A percentile compares a stretch with the other conserved stretches of the same genome.
phyloP scores from a whole-genome alignment of 2,888 invertebrate species.

The Hypselothyrea guttata region DNA sequence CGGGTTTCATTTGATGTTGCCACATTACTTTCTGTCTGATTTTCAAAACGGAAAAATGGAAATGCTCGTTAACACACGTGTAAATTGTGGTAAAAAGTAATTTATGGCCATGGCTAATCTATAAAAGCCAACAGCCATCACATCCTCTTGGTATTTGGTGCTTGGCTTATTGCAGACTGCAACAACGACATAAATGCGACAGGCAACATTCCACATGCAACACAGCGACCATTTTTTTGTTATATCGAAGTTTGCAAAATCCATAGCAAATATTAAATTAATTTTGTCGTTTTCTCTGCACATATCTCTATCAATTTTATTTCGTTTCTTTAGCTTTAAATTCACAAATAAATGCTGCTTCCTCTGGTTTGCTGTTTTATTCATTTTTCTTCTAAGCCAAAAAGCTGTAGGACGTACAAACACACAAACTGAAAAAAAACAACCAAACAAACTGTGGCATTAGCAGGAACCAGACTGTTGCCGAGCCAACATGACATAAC shows the following conservation, averaged over 20 bases:
- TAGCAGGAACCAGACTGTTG: conserved; percentile 4
- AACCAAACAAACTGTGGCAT: too few species aligned
- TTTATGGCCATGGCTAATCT: conserved; percentile 50
- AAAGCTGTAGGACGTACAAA: conserved; percentile 17
- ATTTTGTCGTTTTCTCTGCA: neutral
- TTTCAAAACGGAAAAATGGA: conserved; percentile 4
- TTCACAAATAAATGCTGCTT: neutral
- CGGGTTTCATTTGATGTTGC: conserved; percentile 28
- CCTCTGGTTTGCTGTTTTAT: conserved; percentile 11
- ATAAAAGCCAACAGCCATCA: conserved; percentile 49
- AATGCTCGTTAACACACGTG: conserved; percentile 1
- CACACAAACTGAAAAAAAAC: conserved; percentile 5
- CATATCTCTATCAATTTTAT: conserved; percentile 6
- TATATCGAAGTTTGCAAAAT: too few species aligned
- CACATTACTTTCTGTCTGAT: conserved; percentile 39
- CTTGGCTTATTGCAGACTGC: conserved; percentile 15
- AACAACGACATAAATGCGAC: conserved; percentile 16
- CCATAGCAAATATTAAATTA: too few species aligned
- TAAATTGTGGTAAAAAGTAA: neutral
- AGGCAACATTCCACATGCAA: too few species aligned
- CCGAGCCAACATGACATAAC: conserved; percentile 9
- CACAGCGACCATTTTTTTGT: too few species aligned
- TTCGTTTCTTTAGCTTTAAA: neutral
- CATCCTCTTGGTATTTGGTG: conserved; percentile 22
- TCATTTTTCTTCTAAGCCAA: conserved; percentile 19